Conservation (phyloP, 2,113 vertebrate species). For the Erinaceus europaeus region DNA sequence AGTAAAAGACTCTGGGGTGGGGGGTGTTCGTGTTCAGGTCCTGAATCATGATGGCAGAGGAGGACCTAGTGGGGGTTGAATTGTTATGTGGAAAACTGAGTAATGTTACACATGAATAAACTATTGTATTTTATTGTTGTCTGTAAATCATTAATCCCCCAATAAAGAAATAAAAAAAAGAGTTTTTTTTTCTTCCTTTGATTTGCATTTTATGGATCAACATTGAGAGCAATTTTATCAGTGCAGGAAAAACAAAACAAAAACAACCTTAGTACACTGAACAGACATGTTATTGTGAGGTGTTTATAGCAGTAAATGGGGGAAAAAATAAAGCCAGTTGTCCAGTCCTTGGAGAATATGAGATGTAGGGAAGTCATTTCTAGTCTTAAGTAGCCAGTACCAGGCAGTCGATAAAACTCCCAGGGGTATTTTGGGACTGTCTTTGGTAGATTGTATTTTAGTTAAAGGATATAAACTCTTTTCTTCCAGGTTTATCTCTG, state of each 20-base stretch:
- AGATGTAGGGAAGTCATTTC: neutral
- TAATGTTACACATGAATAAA: too few relatives aligned
- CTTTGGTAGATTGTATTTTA: constrained; percentile 16
- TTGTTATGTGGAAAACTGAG: too few relatives aligned
- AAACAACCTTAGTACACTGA: neutral
- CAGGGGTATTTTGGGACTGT: neutral
- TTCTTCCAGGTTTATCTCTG: neutral
- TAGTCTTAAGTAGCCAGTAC: neutral
- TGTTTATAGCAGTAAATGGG: constrained; percentile 8
- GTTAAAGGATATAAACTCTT: neutral
- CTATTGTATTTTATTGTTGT: too few relatives aligned
- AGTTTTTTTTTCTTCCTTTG: fast-evolving
- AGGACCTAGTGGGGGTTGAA: too few relatives aligned
- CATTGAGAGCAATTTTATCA: neutral
- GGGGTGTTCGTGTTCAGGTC: too few relatives aligned
- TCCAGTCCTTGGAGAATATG: neutral
- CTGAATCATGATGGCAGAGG: too few relatives aligned
- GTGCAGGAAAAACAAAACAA: neutral
- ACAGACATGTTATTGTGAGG: neutral
- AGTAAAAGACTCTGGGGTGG: too few relatives aligned
- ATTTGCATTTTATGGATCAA: neutral
- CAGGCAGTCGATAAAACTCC: neutral
- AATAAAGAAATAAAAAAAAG: too few relatives aligned
- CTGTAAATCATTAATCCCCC: too few relatives aligned
- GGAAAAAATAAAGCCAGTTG: neutral